Conservation (phyloP, 2,888 invertebrate species). For the Heteromyza rotundicornis region DNA sequence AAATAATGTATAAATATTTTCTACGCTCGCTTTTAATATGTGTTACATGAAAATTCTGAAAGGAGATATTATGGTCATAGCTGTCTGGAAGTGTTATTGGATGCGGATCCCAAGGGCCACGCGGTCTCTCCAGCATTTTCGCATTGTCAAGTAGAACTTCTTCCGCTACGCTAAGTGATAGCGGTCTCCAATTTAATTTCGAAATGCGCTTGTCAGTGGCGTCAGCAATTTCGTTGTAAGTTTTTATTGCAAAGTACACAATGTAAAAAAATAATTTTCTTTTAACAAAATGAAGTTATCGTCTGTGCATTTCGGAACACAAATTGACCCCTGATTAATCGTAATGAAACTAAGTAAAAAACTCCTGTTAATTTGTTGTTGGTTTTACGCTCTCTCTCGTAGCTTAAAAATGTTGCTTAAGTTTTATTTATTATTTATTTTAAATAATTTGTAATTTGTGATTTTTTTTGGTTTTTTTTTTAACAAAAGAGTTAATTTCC, state of each 20-base stretch:
- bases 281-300: too few relatives aligned
- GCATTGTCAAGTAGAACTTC: too few relatives aligned
- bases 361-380: slow-evolving; percentile 10
- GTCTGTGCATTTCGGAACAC: slow-evolving; percentile 31
- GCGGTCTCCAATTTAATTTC: too few relatives aligned
- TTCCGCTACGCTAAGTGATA: too few relatives aligned
- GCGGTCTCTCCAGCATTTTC: too few relatives aligned
- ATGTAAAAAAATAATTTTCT: slow-evolving; percentile 42
- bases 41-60: too few relatives aligned
- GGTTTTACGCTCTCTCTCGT: slow-evolving; percentile 21
- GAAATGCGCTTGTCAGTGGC: too few relatives aligned
- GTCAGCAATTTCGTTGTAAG: not conserved
- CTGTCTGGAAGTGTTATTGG: too few relatives aligned
- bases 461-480: slow-evolving; percentile 18
- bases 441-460: slow-evolving; percentile 13
- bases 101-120: too few relatives aligned
- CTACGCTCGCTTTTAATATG: too few relatives aligned
- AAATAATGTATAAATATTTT: too few relatives aligned
- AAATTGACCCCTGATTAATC: slow-evolving; percentile 44
- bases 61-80: too few relatives aligned
- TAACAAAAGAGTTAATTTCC: slow-evolving; percentile 20
- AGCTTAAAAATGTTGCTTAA: slow-evolving; percentile 9
- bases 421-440: slow-evolving; percentile 32
- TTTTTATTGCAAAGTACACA: slow-evolving; percentile 49
- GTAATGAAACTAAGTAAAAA: slow-evolving; percentile 27